Conservation (phyloP, 1,140 invertebrate species). For the Papilio dardanus region DNA sequence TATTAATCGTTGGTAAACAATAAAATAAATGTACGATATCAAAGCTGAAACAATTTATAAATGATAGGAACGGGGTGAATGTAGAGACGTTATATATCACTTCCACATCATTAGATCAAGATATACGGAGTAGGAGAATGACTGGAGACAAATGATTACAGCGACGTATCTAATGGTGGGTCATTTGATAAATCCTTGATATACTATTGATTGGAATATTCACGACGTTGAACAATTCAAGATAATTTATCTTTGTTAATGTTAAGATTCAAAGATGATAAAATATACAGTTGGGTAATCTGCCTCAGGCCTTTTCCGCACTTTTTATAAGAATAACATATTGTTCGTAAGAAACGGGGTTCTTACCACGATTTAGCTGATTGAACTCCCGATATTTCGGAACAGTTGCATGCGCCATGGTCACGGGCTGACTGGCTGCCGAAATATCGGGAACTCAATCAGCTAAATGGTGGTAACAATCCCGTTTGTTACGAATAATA, state of each 20-base stretch:
- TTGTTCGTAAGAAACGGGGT: too few relatives aligned
- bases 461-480: too few relatives aligned
- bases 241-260: slow-evolving; percentile 9
- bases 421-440: too few relatives aligned
- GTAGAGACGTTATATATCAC: slow-evolving; percentile 63
- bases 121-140: slow-evolving; percentile 60
- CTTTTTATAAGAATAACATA: too few relatives aligned
- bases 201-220: slow-evolving; percentile 30
- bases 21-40: slow-evolving; percentile 5
- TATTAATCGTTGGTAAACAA: background rate
- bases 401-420: too few relatives aligned
- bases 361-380: too few relatives aligned
- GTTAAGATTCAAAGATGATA: too few relatives aligned
- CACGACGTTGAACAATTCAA: slow-evolving; percentile 2
- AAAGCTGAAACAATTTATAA: slow-evolving; percentile 56
- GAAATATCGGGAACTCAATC: too few relatives aligned
- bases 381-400: too few relatives aligned
- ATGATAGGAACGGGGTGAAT: slow-evolving; percentile 55
- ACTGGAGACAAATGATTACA: slow-evolving; percentile 48
- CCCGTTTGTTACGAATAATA: too few relatives aligned
- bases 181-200: slow-evolving; percentile 28
- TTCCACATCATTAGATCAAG: slow-evolving; percentile 65
- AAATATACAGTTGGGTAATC: too few relatives aligned
- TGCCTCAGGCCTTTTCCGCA: too few relatives aligned
- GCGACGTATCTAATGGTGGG: slow-evolving; percentile 28